phyloP scores from a whole-genome alignment of 2,797 vertebrate species.

The Acanthurus leucopareius region DNA sequence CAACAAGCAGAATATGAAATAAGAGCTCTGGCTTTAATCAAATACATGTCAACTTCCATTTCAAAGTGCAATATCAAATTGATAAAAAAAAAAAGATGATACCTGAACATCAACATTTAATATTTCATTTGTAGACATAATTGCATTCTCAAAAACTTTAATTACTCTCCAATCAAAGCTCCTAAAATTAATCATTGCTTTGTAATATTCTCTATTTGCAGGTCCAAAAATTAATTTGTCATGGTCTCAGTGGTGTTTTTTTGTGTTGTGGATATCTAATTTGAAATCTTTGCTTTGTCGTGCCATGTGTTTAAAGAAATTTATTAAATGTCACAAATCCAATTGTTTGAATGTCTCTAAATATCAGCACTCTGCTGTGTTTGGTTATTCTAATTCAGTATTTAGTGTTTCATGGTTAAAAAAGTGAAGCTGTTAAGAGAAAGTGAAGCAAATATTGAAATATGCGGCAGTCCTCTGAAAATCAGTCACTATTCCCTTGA shows the following conservation, averaged over 20 bases:
- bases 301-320: background rate
- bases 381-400: slow-evolving; percentile 6
- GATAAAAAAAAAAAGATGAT: background rate
- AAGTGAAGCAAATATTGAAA: background rate
- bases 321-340: slow-evolving; percentile 22
- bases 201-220: slow-evolving; percentile 1
- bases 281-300: background rate
- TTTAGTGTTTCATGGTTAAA: background rate
- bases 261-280: background rate
- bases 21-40: slow-evolving; percentile 49
- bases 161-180: slow-evolving; percentile 21
- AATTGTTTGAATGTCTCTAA: slow-evolving; percentile 7
- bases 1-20: slow-evolving; percentile 61
- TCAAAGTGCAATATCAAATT: slow-evolving; percentile 31
- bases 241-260: background rate
- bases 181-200: background rate
- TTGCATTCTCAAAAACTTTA: background rate
- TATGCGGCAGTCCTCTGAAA: slow-evolving; percentile 5
- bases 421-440: slow-evolving; percentile 1
- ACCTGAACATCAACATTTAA: slow-evolving; percentile 22
- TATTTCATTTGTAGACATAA: slow-evolving; percentile 9
- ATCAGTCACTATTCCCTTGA: background rate
- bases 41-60: slow-evolving; percentile 46
- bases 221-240: background rate
- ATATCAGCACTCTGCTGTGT: background rate